Evolutionary conservation across 2,113 vertebrate genomes (phyloP), one percentile per base, ranked within the genome.

Genomic region (Rhodinocichla rosea): DNA sequence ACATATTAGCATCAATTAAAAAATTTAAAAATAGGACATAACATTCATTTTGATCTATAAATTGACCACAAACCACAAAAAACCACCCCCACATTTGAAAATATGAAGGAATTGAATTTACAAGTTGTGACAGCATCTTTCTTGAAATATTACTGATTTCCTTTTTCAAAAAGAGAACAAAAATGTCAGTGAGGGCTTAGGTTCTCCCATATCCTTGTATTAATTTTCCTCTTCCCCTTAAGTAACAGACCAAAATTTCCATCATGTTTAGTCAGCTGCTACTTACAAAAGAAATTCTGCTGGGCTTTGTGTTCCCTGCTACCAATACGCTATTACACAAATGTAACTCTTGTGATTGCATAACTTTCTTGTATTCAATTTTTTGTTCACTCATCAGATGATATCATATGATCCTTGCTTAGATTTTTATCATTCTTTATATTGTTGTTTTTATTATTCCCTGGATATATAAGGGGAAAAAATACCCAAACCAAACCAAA

Each of bases 11-110:
- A 11, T 63, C 30, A 67, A 68, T 33, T 24, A 77, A 82, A 89
- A 73, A 49, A n/a, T n/a, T n/a, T n/a, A n/a, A 49, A 50, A 63
- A 39, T 16, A 40, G 23, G 27, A 56, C 11, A 42, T 4, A 28
- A 12, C 13, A 22, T 73, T 42, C 16, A 40, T 80, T 50, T 56
- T 71, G 52, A 53, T 47, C 63, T 67, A 50, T 10, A 15, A 83
- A 16, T 11, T 80, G 30, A 56, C 30, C n/a, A 57, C 1, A 77
- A 60, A 52, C 9, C 22, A 60, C 18, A 68, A 71, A 71, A 50
- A 50, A 55, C 0, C 10, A 35, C 9, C 3, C 45, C 2, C 3
- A 17, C 2, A 13, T 37, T 26, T 50, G 21, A 75, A 90, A 64
- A 55, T 55, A 74, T 67, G 15, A n/a, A 44, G 28, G 16, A 56